Evolutionary conservation across 2,888 invertebrate species (phyloP), one percentile per base, ranked within the genome.

Genomic region (Electrophaes corylata): DNA sequence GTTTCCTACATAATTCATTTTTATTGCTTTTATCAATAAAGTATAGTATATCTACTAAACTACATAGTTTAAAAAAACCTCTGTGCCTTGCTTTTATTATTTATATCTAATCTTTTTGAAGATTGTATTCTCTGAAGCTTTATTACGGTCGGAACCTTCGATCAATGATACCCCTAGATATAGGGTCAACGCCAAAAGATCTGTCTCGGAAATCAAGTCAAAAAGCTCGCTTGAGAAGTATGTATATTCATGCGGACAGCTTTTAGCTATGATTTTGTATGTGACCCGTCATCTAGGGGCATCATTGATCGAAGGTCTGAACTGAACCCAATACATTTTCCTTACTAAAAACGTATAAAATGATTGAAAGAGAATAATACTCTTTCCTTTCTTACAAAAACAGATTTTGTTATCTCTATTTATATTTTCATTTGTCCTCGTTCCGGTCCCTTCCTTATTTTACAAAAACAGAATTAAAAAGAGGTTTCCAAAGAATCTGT

Each of bases 401-500:
- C 26, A 43, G 20, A 33, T 31, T 52, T 47, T 51, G 49, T 47
- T 50, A 53, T 43, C 26, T 50, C 41, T 61, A 43, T 54, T 60
- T 51, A 55, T 52, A 57, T 67, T 58, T 49, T 59, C 45, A 60
- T 54, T 61, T 52, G 19, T 45, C 41, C 46, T 41, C 48, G 60
- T 47, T 45, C 29, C 16, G 26, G 45, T 39, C 41, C 52, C 51
- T 48, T 49, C 54, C 59, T 62, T 59, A 57, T 63, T 52, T 40
- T 45, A 50, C 62, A 48, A 45, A 51, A 59, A 57, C 39, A 61
- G 49, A 43, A 64, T 56, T 35, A 62, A 65, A 64, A 65, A 58
- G 63, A 61, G 51, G 61, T 65, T 66, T 63, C 29, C 43, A 52
- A 66, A 63, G 63, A 64, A 63, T 63, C 62, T 47, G 12, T 49